A percentile compares a stretch with the other conserved stretches of the same genome.
phyloP scores from a whole-genome alignment of 1,140 invertebrate genomes.

The Zaprionus nigranus region DNA sequence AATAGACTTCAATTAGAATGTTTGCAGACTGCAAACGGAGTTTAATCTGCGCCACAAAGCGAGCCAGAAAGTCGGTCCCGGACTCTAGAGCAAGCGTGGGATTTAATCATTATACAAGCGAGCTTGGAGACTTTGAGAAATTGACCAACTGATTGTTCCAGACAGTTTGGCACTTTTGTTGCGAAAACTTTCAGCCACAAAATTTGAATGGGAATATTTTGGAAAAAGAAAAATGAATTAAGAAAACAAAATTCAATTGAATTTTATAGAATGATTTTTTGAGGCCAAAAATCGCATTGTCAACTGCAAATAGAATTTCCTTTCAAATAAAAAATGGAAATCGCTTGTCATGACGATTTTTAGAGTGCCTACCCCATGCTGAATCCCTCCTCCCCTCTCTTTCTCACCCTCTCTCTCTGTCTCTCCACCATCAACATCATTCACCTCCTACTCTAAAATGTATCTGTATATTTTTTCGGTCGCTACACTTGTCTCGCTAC shows the following conservation, averaged over 20 bases:
- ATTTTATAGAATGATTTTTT: constrained; percentile 9
- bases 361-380: neutral
- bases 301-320: constrained; percentile 1
- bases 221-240: constrained; percentile 9
- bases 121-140: constrained; percentile 50
- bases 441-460: neutral
- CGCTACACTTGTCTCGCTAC: constrained; percentile 20
- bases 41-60: constrained; percentile 30
- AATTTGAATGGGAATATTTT: constrained; percentile 3
- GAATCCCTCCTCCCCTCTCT: neutral
- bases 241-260: constrained; percentile 11
- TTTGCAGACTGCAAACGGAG: constrained; percentile 34
- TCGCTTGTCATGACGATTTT: constrained; percentile 20
- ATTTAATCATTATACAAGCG: constrained; percentile 42
- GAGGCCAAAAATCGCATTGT: constrained; percentile 17
- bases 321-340: constrained; percentile 1
- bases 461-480: neutral
- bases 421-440: neutral
- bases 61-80: neutral
- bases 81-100: neutral
- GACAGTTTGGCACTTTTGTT: constrained; percentile 53
- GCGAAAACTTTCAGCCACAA: constrained; percentile 6
- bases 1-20: constrained; percentile 35
- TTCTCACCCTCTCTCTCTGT: neutral
- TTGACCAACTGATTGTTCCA: constrained; percentile 44